Conservation (phyloP, 2,113 vertebrate species). For the Equus quagga region DNA sequence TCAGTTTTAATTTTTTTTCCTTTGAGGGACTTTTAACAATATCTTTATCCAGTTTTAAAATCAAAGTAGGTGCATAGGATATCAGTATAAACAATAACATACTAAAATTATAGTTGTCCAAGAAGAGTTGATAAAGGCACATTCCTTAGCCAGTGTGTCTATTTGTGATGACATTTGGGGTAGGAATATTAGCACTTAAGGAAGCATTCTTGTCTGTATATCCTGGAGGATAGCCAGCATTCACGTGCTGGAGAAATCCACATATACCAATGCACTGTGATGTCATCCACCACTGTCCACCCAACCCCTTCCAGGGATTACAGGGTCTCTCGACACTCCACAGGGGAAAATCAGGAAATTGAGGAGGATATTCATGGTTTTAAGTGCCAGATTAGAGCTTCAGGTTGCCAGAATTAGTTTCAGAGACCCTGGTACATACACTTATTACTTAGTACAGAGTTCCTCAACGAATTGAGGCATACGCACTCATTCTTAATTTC, state of each 20-base stretch:
- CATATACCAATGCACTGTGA: background rate
- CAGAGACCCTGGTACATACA: background rate
- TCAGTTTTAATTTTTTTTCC: background rate
- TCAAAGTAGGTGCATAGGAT: background rate
- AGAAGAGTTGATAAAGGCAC: background rate
- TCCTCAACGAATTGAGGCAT: background rate
- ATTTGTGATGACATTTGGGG: background rate
- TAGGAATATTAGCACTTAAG: background rate
- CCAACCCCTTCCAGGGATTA: background rate
- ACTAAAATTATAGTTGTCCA: background rate
- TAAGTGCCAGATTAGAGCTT: background rate
- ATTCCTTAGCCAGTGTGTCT: background rate
- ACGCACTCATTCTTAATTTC: background rate
- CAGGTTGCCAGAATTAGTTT: background rate
- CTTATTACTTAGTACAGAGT: background rate
- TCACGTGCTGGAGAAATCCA: background rate
- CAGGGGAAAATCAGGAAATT: background rate
- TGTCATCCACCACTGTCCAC: background rate
- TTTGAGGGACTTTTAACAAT: background rate
- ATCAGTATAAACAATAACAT: background rate
- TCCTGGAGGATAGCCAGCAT: background rate
- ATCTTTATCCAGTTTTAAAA: conserved; percentile 3
- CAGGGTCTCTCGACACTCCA: background rate
- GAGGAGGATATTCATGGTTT: background rate
- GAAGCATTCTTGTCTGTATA: accelerated